These are phyloP conservation scores for Rhimphoctona megacephalus DNA, from an alignment of 2,888 invertebrate genomes.

Conservation along the genomic window DNA sequence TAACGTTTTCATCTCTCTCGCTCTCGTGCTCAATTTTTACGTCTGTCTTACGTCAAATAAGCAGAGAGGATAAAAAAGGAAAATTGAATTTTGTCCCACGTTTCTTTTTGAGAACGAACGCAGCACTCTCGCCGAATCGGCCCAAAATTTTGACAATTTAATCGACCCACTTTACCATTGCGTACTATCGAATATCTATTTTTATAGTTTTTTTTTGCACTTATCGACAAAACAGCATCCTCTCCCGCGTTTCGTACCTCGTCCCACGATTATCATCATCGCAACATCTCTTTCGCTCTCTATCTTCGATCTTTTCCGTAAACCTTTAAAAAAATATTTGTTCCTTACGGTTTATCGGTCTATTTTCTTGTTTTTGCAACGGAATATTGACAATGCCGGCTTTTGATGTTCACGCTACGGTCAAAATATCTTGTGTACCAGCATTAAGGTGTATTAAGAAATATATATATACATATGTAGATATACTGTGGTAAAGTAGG, in stretches of 20 bases:
- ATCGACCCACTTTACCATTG: slow-evolving; percentile 70
- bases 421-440: slow-evolving; percentile 78
- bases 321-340: slow-evolving; percentile 20
- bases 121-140: neutral
- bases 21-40: neutral
- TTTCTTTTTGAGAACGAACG: slow-evolving; percentile 49
- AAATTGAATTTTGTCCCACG: neutral
- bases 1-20: slow-evolving; percentile 24
- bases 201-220: slow-evolving; percentile 72
- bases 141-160: slow-evolving; percentile 50
- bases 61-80: neutral
- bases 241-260: slow-evolving; percentile 77
- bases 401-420: slow-evolving; percentile 79
- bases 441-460: slow-evolving; percentile 71
- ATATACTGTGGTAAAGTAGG: slow-evolving; percentile 35
- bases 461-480: slow-evolving; percentile 16
- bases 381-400: slow-evolving; percentile 80
- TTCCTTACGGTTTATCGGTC: slow-evolving; percentile 69
- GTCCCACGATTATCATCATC: slow-evolving; percentile 59
- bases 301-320: slow-evolving; percentile 6
- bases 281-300: slow-evolving; percentile 54
- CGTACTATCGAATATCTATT: slow-evolving; percentile 73
- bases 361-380: neutral
- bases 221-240: slow-evolving; percentile 83
- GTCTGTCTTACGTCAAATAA: slow-evolving; percentile 16